These are phyloP conservation scores for Crax fasciolata DNA, from an alignment of 2,797 vertebrate species.

Conservation along the genomic window DNA sequence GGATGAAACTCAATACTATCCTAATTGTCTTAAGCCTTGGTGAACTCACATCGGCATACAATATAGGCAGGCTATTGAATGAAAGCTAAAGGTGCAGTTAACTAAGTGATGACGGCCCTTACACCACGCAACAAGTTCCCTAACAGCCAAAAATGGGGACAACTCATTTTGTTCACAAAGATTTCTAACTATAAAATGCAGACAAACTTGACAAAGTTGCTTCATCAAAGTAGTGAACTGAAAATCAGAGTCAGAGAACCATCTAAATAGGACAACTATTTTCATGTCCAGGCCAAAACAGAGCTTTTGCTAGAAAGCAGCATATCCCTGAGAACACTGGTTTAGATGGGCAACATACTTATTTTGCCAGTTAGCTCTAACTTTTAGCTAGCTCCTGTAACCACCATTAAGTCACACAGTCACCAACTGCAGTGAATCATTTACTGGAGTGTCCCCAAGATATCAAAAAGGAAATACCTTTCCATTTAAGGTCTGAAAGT, in stretches of 20 bases:
- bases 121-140: background rate
- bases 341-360: background rate
- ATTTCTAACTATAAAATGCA: background rate
- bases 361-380: background rate
- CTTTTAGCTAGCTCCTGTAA: background rate
- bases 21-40: background rate
- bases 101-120: background rate
- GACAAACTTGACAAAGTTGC: background rate
- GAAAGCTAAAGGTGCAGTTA: background rate
- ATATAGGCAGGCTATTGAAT: background rate
- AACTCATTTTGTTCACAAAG: no score
- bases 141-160: background rate
- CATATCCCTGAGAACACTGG: background rate
- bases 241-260: background rate
- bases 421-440: background rate
- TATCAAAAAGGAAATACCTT: constrained; percentile 83
- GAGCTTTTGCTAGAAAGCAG: background rate
- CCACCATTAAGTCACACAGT: background rate
- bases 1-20: background rate
- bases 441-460: background rate
- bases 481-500: constrained; percentile 90
- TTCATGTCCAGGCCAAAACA: background rate
- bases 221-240: background rate
- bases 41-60: background rate
- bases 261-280: background rate